Evolutionary conservation across 2,888 invertebrate genomes (phyloP), one percentile per base, ranked within the genome.

Genomic region (Parnassius smintheus): DNA sequence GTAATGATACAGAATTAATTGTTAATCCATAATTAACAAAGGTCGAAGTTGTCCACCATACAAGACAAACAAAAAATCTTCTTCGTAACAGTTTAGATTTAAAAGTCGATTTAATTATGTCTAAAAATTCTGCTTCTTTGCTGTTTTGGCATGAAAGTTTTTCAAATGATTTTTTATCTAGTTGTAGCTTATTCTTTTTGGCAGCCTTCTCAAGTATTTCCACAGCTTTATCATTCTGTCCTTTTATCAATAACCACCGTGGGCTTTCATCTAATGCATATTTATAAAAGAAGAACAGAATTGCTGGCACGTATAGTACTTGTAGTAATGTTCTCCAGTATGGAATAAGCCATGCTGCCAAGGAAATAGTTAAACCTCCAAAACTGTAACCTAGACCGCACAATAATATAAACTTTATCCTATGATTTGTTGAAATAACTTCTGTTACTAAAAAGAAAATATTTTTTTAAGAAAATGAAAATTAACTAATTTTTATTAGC

Each of bases 11-110:
- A 0, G 96, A 94, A 75, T 95, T 96, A 44, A 97, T 91, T 1
- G 94, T 94, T 67, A 97, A 78, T 0, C 97, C 96, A 71, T 96
- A 96, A 75, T 95, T 96, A 0, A 96, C 94, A 66, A 96, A 94
- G 0, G 95, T 94, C 56, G 95, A 95, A 0, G 96, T 94, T 0
- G 94, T 81, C 90, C 88, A 90, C 88, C 90, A 90, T 0, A 82
- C 73, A 0, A 88, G 69, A 58, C 90, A 91, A 0, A 91, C 80
- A 0, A 88, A 67, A 50, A 88, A 88, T 52, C 91, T 78, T 18
- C 76, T 79, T 7, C 87, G 68, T 56, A 91, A 69, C 0, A 79
- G 68, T 12, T 65, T 73, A 0, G 91, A 91, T 9, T 72, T 71
- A 46, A 90, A 86, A 0, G 88, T 90, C 45, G 76, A 80, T 59